phyloP scores from a whole-genome alignment of 2,113 vertebrate genomes.

The Tenebrosternarchus preto region DNA sequence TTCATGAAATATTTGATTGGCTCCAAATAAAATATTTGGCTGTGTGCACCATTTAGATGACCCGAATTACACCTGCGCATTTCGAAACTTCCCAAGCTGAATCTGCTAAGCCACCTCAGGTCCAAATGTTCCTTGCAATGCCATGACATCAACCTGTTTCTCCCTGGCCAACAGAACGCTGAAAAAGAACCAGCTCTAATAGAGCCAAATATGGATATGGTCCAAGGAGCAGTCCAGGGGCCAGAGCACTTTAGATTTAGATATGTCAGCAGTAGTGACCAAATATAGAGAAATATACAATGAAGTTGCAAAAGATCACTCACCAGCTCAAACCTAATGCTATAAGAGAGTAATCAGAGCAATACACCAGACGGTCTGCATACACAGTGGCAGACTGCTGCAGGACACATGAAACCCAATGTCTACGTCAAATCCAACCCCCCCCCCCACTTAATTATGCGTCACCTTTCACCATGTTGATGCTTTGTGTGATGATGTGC shows the following conservation, averaged over 20 bases:
- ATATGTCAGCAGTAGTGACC: no score
- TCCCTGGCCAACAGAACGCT: neutral
- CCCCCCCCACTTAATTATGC: neutral
- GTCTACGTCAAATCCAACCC: neutral
- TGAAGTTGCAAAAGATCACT: no score
- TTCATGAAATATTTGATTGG: constrained; percentile 27
- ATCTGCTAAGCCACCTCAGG: neutral
- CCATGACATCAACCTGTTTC: neutral
- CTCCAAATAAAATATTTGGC: neutral
- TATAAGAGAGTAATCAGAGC: no score
- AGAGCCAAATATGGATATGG: neutral
- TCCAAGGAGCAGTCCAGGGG: neutral
- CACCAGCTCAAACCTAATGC: no score
- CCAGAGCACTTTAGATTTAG: no score
- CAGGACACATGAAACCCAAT: no score
- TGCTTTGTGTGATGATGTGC: no score
- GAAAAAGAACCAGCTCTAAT: neutral
- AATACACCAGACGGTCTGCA: no score
- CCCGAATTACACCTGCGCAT: neutral
- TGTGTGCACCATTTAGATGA: neutral
- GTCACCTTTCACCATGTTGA: neutral
- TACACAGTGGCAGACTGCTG: no score
- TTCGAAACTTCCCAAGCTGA: constrained; percentile 16
- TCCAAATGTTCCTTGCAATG: neutral
- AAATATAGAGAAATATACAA: no score